Base-by-base conservation (phyloP, 1,140 invertebrate genomes). In the Drosophila sturtevanti region DNA sequence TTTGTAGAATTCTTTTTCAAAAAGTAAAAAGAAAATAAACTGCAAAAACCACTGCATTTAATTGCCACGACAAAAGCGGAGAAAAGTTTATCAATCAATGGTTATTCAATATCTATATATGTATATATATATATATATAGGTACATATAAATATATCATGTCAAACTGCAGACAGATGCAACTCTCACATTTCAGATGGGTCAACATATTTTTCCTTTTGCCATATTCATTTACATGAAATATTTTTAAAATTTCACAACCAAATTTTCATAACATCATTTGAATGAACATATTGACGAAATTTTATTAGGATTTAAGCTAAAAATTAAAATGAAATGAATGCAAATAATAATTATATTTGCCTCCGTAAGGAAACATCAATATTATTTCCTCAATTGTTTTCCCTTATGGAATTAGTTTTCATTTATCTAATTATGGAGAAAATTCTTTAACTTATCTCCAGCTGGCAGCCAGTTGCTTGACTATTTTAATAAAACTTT, bases 1-100 rank as follows among this genome's bases (percentile, higher is more conserved):
- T 48, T 48, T 48, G 16, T 21, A 48, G 34, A 35, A 35, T 11
- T 35, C 31, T 35, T 35, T 35, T 12, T 2, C 4, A 31, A 31
- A 31, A 31, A 31, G 6, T 1, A 11, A 12, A 21, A 16, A 14
- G 3, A 55, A 55, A n/a, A 55, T 22, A 34, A 24, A 31, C 22
- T 27, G 22, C n/a, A 55, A 55, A 55, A 48, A 48, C 41, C 41
- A 48, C 41, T 48, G 41, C 41, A 48, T 48, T 48, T 48, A 48
- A 48, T 48, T 48, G 41, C 16, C 41, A 21, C 41, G 41, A 18
- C 41, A 48, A 48, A 48, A 21, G 10, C 18, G 41, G 16, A 9
- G 21, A 48, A 48, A 48, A 48, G 41, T 48, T 48, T 48, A 48
- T 48, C 41, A 48, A 48, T 48, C 41, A 48, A 48, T 21, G 38